phyloP scores from a whole-genome alignment of 2,797 vertebrate species.

The Botia almorhae region DNA sequence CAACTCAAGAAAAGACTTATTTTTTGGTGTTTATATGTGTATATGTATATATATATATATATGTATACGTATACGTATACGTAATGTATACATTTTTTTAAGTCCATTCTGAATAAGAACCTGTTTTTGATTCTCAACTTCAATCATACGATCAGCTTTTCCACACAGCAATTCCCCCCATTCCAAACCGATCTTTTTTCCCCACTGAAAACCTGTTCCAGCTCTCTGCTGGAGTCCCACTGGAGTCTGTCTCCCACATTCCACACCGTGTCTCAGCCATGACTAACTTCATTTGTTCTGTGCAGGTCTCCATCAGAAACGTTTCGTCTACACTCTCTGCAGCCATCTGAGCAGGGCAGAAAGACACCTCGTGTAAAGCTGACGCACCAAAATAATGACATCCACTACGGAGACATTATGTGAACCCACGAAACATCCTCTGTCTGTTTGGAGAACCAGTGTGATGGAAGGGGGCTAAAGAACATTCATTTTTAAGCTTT shows the following conservation, averaged over 20 bases:
- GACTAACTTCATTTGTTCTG: constrained; percentile 81
- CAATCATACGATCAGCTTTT: background rate
- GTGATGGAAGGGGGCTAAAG: constrained; percentile 27
- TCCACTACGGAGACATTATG: constrained; percentile 42
- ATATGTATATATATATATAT: too few species aligned
- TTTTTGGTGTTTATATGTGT: too few species aligned
- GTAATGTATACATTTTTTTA: too few species aligned
- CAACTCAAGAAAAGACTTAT: too few species aligned
- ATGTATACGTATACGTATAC: too few species aligned
- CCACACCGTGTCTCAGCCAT: constrained; percentile 77
- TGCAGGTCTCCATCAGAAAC: constrained; percentile 73
- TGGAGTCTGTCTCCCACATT: constrained; percentile 70
- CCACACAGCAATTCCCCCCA: constrained; percentile 11
- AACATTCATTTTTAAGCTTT: constrained; percentile 32
- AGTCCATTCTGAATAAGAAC: background rate
- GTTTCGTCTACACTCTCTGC: constrained; percentile 51
- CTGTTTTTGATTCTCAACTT: background rate
- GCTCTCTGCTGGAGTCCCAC: constrained; percentile 56
- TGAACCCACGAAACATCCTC: too few species aligned
- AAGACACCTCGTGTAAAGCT: constrained; percentile 27
- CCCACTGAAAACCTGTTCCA: constrained; percentile 71
- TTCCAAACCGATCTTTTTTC: constrained; percentile 69
- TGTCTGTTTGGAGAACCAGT: constrained; percentile 33
- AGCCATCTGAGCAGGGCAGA: constrained; percentile 62
- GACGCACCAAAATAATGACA: constrained; percentile 43